A percentile compares a stretch with the other conserved stretches of the same genome.
Conservation (phyloP, 2,113 vertebrate genomes). For the Mustela nigripes region DNA sequence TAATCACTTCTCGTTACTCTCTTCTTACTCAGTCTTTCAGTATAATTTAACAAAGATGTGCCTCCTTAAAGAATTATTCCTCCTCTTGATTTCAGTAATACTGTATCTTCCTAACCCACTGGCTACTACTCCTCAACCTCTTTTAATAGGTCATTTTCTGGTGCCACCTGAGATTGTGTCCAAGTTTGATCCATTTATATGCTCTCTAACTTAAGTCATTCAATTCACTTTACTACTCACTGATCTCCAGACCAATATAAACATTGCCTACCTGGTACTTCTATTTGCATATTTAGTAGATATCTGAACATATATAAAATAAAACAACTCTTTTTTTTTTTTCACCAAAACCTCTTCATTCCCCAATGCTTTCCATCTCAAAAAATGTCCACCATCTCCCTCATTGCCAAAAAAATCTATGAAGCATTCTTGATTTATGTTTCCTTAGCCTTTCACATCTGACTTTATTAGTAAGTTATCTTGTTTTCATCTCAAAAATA, state of each 20-base stretch:
- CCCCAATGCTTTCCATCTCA: constrained; percentile 7
- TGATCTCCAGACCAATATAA: background rate
- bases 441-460: background rate
- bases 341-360: background rate
- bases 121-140: background rate
- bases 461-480: background rate
- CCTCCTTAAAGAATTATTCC: background rate
- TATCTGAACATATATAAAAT: background rate
- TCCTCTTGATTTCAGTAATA: background rate
- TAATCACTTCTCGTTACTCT: background rate
- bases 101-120: background rate
- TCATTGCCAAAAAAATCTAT: background rate
- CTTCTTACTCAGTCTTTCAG: background rate
- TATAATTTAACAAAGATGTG: background rate
- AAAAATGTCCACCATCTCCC: background rate
- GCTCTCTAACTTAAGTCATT: background rate
- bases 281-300: background rate
- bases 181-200: background rate
- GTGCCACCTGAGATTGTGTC: background rate
- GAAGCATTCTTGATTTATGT: background rate
- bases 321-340: background rate
- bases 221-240: background rate
- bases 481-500: constrained; percentile 12
- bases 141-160: background rate
- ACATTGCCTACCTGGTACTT: background rate